Conservation (phyloP, 2,888 invertebrate species). For the Drosophila prolongata region DNA sequence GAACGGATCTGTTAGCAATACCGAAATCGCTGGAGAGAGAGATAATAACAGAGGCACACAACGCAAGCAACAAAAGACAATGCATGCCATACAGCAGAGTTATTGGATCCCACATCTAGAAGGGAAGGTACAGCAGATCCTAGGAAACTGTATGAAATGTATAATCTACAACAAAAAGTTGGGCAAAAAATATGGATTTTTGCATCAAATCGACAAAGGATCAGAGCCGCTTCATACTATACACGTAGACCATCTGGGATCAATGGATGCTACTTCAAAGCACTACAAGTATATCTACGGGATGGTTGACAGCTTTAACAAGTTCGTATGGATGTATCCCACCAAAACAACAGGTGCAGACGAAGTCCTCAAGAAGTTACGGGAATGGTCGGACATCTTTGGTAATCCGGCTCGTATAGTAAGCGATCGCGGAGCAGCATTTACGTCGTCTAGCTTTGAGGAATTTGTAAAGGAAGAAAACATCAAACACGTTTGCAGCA, state of each 20-base stretch:
- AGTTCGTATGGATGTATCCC: too few relatives aligned
- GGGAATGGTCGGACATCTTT: too few relatives aligned
- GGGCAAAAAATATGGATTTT: background rate
- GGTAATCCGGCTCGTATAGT: too few relatives aligned
- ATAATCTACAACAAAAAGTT: background rate
- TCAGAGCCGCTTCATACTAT: background rate
- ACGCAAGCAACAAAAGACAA: background rate
- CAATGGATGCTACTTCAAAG: conserved; percentile 1
- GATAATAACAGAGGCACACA: background rate
- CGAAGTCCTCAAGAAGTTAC: too few relatives aligned
- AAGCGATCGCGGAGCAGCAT: background rate
- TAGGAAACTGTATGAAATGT: background rate
- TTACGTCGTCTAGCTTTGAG: background rate
- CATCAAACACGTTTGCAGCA: background rate
- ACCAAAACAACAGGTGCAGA: too few relatives aligned
- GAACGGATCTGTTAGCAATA: background rate
- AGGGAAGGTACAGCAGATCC: background rate
- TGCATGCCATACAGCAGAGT: background rate
- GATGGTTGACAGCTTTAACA: too few relatives aligned
- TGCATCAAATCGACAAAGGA: background rate
- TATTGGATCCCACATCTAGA: background rate
- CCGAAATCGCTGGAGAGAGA: background rate
- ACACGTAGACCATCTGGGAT: conserved; percentile 1
- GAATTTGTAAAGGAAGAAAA: background rate
- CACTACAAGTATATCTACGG: background rate